Conservation (phyloP, 2,888 invertebrate genomes). For the Exocentrus adspersus region DNA sequence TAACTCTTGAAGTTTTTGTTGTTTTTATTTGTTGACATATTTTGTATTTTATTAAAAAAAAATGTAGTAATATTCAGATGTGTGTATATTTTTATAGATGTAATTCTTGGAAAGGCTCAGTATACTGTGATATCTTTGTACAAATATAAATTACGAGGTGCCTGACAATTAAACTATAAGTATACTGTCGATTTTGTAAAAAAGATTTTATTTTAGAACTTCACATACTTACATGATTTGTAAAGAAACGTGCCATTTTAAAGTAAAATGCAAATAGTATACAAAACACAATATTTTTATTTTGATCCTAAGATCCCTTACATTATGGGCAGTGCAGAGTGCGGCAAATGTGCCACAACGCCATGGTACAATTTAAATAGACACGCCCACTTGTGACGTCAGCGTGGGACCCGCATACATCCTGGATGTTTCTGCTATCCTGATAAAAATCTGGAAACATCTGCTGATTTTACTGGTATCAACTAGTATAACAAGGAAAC, state of each 20-base stretch:
- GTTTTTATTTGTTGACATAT: conserved; percentile 22
- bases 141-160: conserved; percentile 47
- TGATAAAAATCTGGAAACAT: no score
- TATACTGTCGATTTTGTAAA: conserved; percentile 43
- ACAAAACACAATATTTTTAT: no score
- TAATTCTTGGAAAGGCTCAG: conserved; percentile 46
- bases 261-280: neutral
- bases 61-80: conserved; percentile 25
- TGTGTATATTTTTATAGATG: conserved; percentile 29
- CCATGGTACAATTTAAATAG: no score
- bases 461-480: no score
- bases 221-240: conserved; percentile 15
- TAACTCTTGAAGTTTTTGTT: conserved; percentile 12
- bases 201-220: conserved; percentile 19
- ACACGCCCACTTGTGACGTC: no score
- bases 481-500: neutral
- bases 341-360: no score
- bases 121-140: conserved; percentile 55
- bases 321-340: no score
- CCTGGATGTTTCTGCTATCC: no score
- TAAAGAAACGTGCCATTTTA: conserved; percentile 40
- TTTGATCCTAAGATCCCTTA: neutral
- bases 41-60: conserved; percentile 37
- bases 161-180: conserved; percentile 47
- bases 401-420: no score